These are phyloP conservation scores for Caerostris extrusa DNA, from an alignment of 1,140 invertebrate genomes.

Conservation along the genomic window DNA sequence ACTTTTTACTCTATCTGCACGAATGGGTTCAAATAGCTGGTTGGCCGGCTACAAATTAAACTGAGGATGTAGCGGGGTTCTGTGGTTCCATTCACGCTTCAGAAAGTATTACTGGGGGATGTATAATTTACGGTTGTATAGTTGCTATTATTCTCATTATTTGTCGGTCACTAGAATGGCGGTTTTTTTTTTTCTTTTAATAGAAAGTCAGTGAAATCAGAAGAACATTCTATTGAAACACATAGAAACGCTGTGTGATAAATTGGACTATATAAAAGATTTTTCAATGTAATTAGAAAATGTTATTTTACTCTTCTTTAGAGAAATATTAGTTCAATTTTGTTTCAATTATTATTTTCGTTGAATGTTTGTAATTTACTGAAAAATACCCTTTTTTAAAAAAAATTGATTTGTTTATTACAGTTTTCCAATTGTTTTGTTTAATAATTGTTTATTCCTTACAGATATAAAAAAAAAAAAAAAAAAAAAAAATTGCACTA, in stretches of 20 bases:
- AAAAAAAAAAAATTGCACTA: too few species aligned
- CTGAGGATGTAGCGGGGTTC: slow-evolving; percentile 11
- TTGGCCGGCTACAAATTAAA: slow-evolving; percentile 24
- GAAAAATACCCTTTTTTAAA: too few species aligned
- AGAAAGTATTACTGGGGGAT: background rate
- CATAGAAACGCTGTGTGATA: background rate
- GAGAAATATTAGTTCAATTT: background rate
- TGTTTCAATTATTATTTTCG: background rate
- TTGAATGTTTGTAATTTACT: too few species aligned
- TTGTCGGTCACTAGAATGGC: slow-evolving; percentile 21
- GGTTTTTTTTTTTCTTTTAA: background rate
- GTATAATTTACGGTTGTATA: slow-evolving; percentile 30
- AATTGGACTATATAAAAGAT: background rate
- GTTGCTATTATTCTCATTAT: slow-evolving; percentile 9
- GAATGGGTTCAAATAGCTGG: slow-evolving; percentile 23
- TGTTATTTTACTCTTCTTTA: background rate
- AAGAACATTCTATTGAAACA: background rate
- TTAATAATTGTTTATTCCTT: too few species aligned
- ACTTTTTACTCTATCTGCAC: slow-evolving; percentile 37
- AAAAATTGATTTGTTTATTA: too few species aligned
- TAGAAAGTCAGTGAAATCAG: slow-evolving; percentile 14
- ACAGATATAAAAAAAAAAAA: too few species aligned
- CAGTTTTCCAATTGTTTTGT: too few species aligned
- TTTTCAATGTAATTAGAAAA: background rate
- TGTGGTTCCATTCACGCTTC: slow-evolving; percentile 13